Conservation (phyloP, 2,113 vertebrate genomes). For the Lampris incognitus region DNA sequence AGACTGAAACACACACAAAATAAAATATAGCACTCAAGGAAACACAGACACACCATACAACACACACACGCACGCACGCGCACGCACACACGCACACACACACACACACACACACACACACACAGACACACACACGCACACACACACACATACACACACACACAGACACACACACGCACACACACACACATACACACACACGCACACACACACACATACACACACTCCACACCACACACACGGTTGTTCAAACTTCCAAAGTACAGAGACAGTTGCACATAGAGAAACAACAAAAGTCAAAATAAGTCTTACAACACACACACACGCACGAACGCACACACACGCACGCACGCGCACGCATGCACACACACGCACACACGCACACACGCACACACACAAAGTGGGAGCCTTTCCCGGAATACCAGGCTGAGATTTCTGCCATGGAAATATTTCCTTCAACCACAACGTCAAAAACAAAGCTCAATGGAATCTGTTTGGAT, state of each 20-base stretch:
- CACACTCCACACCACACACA: too few species aligned
- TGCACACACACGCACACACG: slow-evolving; percentile 12
- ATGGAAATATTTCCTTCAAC: slow-evolving; percentile 66
- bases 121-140: background rate
- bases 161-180: background rate
- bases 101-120: slow-evolving; percentile 15
- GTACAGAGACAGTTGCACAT: too few species aligned
- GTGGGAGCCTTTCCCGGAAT: slow-evolving; percentile 67
- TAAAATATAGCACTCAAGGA: background rate
- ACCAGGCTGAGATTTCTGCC: slow-evolving; percentile 57
- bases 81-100: slow-evolving; percentile 17
- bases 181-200: background rate
- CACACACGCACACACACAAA: slow-evolving; percentile 3
- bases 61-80: slow-evolving; percentile 14
- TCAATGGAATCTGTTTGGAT: slow-evolving; percentile 64
- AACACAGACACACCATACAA: slow-evolving; percentile 10
- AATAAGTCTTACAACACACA: background rate
- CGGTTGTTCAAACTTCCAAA: too few species aligned
- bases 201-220: background rate
- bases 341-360: slow-evolving; percentile 35
- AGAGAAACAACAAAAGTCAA: too few species aligned
- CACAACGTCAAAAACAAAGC: slow-evolving; percentile 77
- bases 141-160: too few species aligned
- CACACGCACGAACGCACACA: background rate
- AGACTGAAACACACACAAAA: too few species aligned